Evolutionary conservation across 2,797 vertebrate genomes (phyloP).

Genomic region (Alauda arvensis): DNA sequence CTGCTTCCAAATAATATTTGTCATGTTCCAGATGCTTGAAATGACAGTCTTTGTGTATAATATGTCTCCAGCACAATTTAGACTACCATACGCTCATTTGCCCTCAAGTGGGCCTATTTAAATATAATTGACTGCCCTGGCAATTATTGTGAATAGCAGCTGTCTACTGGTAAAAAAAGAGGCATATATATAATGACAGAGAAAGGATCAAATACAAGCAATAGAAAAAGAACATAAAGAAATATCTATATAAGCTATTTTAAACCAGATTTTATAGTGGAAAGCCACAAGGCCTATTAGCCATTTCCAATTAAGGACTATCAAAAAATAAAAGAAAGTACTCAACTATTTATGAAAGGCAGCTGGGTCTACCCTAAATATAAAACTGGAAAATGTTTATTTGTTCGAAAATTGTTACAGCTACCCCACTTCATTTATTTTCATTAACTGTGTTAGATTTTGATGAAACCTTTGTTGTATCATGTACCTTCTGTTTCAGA

Average conservation of each 20-base stretch:
- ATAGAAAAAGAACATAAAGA: constrained; percentile 70
- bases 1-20: constrained; percentile 65
- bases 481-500: constrained; percentile 72
- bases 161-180: constrained; percentile 66
- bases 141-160: constrained; percentile 83
- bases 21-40: constrained; percentile 73
- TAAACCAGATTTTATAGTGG: constrained; percentile 68
- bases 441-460: constrained; percentile 68
- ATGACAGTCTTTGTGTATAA: constrained; percentile 72
- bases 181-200: constrained; percentile 74
- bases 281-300: constrained; percentile 70
- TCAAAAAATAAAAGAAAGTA: constrained; percentile 71
- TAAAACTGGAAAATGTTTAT: constrained; percentile 75
- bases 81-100: constrained; percentile 75
- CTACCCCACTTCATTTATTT: constrained; percentile 70
- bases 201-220: constrained; percentile 73
- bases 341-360: constrained; percentile 75
- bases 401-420: constrained; percentile 72
- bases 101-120: constrained; percentile 82
- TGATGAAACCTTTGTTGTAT: constrained; percentile 75
- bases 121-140: constrained; percentile 80
- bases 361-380: constrained; percentile 73
- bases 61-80: constrained; percentile 74
- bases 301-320: constrained; percentile 72
- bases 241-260: constrained; percentile 72